These are phyloP conservation scores for Cataglyphis cursor DNA, from an alignment of 2,888 invertebrate species.

Conservation along the genomic window DNA sequence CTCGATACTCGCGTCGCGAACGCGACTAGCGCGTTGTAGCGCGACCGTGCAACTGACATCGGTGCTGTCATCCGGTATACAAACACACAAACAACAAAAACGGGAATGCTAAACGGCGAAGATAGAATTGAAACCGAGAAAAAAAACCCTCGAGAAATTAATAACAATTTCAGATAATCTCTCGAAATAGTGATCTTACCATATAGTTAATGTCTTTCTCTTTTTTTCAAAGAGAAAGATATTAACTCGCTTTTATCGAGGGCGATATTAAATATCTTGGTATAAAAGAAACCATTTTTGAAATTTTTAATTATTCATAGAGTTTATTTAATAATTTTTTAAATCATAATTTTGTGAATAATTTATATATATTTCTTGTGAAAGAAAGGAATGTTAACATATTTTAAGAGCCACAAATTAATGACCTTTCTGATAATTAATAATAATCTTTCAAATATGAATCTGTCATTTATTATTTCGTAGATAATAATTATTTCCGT, in stretches of 20 bases:
- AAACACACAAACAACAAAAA: neutral
- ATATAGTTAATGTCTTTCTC: neutral
- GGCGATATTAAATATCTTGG: too few species aligned
- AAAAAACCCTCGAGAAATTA: neutral
- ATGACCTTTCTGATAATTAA: constrained; percentile 20
- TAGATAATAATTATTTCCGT: neutral
- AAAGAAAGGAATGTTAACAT: neutral
- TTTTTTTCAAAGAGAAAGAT: too few species aligned
- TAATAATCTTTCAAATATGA: constrained; percentile 8
- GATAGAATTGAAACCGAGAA: neutral
- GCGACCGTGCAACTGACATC: constrained; percentile 6
- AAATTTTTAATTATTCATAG: too few species aligned
- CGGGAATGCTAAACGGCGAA: too few species aligned
- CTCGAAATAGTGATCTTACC: too few species aligned
- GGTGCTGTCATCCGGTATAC: neutral
- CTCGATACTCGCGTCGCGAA: constrained; percentile 36
- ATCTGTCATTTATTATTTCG: constrained; percentile 8
- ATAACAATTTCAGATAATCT: neutral
- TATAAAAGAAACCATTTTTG: too few species aligned
- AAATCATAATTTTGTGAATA: neutral
- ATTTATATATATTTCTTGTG: neutral
- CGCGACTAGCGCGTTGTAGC: too few species aligned
- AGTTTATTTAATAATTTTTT: neutral
- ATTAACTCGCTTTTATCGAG: too few species aligned
- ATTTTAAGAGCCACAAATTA: constrained; percentile 14